These are phyloP conservation scores for Albula glossodonta DNA, from an alignment of 2,113 vertebrate genomes.

Conservation along the genomic window DNA sequence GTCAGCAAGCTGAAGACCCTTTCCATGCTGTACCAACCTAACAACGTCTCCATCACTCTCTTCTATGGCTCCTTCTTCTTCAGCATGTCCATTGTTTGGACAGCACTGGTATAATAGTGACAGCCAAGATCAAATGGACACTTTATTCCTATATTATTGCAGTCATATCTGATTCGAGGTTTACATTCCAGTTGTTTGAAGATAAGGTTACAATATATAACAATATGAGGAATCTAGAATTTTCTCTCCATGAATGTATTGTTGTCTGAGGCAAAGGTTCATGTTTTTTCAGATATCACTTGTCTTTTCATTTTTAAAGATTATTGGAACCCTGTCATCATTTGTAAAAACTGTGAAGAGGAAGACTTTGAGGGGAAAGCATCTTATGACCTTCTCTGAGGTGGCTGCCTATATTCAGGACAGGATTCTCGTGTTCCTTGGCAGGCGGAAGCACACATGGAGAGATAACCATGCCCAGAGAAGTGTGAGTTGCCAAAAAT, in stretches of 20 bases:
- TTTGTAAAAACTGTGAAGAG: slow-evolving; percentile 54
- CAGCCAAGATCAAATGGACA: background rate
- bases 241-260: background rate
- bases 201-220: background rate
- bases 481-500: slow-evolving; percentile 57
- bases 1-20: background rate
- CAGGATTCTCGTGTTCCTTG: slow-evolving; percentile 41
- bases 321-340: slow-evolving; percentile 45
- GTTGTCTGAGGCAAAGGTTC: too few species aligned
- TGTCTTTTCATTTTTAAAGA: slow-evolving; percentile 43
- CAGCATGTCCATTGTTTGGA: slow-evolving; percentile 39
- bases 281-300: background rate
- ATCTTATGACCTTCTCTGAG: slow-evolving; percentile 52
- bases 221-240: background rate
- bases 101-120: slow-evolving; percentile 59
- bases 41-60: background rate
- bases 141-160: background rate
- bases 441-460: slow-evolving; percentile 13
- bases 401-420: slow-evolving; percentile 41
- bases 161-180: background rate
- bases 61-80: slow-evolving; percentile 39
- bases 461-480: slow-evolving; percentile 29
- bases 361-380: slow-evolving; percentile 47
- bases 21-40: slow-evolving; percentile 8
- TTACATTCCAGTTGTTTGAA: background rate